Base-by-base conservation (phyloP, 2,113 vertebrate species). In the Percina caprodes region DNA sequence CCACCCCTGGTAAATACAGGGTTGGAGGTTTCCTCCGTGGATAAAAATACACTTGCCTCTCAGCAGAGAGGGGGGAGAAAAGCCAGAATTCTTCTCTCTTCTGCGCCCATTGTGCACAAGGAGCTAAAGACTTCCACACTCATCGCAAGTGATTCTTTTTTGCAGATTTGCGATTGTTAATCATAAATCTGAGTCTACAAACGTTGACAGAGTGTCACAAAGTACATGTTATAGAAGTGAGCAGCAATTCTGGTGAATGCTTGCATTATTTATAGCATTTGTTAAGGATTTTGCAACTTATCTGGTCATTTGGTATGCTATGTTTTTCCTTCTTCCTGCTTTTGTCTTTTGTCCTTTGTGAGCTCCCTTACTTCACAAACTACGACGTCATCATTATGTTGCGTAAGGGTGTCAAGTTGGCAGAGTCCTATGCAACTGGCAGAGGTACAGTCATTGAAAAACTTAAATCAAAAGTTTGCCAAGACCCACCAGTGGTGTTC, bases 1-100 rank as follows among this genome's bases (percentile, higher is more conserved):
- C 93, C 92, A 91, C 88, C 93, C 93, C 93, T 92, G 91, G 88
- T 94, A 93, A 93, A 91, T 93, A 93, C 90, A 92, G 92, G 93
- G 90, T 93, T 92, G 80, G 91, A 93, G 93, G 91, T 95, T 94
- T 94, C 88, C 88, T 90, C 88, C 33, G 30, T 55, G 83, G 89
- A 93, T 93, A 92, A 93, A 94, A 95, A 95, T 94, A 95, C 83
- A 88, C 85, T 73, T 76, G 86, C 82, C 77, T 83, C 80, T 85
- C 69, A 72, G 80, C 78, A 73, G 73, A 90, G 82, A 79, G 66
- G 81, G 81, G 69, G 81, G 71, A 69, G 70, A 79, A 78, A 83
- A 76, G 59, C 46, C 69, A 75, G 69, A 85, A 78, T 78, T 86
- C 69, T 46, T 87, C 42, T 75, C 69, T 81, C 65, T 19, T 52